These are phyloP conservation scores for Ceratoteleas bidentatus DNA, from an alignment of 1,140 invertebrate species.

Conservation along the genomic window DNA sequence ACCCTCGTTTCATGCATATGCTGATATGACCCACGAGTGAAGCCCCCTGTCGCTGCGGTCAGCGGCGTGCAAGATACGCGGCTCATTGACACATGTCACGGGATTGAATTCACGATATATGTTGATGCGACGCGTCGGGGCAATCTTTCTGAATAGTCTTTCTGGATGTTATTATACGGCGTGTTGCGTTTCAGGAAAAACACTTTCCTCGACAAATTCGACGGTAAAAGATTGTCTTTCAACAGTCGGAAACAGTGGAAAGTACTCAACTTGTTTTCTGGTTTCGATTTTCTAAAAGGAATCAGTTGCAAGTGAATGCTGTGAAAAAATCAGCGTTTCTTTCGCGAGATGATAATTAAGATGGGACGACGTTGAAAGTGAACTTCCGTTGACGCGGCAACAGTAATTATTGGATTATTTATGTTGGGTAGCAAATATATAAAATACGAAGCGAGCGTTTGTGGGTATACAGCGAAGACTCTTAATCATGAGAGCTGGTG, in stretches of 20 bases:
- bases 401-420: conserved; percentile 20
- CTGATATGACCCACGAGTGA: conserved; percentile 74
- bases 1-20: conserved; percentile 78
- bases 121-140: conserved; percentile 62
- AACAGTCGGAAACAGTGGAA: background rate
- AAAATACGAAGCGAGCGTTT: conserved; percentile 37
- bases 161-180: conserved; percentile 10
- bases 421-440: conserved; percentile 29
- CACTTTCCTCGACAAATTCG: background rate
- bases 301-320: background rate
- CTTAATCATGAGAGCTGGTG: conserved; percentile 58
- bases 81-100: conserved; percentile 69
- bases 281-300: too few relatives aligned
- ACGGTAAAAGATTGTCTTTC: background rate
- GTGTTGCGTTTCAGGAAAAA: background rate
- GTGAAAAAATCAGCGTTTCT: background rate
- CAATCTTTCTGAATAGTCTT: conserved; percentile 35
- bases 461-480: conserved; percentile 37
- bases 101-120: conserved; percentile 74
- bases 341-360: background rate
- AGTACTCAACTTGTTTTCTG: too few relatives aligned
- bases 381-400: background rate
- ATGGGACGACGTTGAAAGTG: background rate
- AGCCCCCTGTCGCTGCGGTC: conserved; percentile 54
- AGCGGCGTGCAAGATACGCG: conserved; percentile 53